Evolutionary conservation across 2,888 invertebrate species (phyloP), one percentile per base, ranked within the genome.

Genomic region (Seira musarum): DNA sequence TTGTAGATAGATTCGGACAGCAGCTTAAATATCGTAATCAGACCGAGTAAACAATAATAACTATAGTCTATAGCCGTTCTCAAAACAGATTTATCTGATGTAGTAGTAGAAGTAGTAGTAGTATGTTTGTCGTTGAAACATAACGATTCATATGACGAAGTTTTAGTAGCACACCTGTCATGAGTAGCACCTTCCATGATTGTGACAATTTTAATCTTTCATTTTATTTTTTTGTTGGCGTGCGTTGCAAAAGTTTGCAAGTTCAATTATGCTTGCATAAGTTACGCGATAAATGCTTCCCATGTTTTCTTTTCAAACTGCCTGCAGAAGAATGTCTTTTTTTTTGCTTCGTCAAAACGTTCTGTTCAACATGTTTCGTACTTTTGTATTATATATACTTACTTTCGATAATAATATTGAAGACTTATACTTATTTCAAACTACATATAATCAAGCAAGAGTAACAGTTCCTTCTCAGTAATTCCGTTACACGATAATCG

Each of bases 171-270:
- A 24, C 67, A 40, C 63, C 71, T 71, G 63, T 35, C 71, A 60
- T 24, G 60, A 71, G 71, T 72, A 78, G 78, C 73, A 79, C 79
- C 79, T 79, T 72, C 79, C 79, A 79, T 79, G 79, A 79, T 79
- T 79, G 79, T 73, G 68, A 57, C 24, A 73, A 72, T 66, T 67
- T 79, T 68, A 79, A 79, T 66, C 61, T 66, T 68, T 72, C 79
- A 79, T 79, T 73, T 79, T 79, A 72, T 68, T 72, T 64, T 70
- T 78, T 49, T 53, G 74, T 66, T 74, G 74, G 74, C 60, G 60
- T 8, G 60, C 60, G 60, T 60, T 74, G 65, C 35, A 21, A 25
- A 53, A 74, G 66, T 57, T 72, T 72, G 72, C 22, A 72, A 53
- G 49, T 65, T 65, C 15, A 60, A 21, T 22, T 21, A 10, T 19